Conservation (phyloP, 2,797 vertebrate genomes). For the Sebastes diploproa region DNA sequence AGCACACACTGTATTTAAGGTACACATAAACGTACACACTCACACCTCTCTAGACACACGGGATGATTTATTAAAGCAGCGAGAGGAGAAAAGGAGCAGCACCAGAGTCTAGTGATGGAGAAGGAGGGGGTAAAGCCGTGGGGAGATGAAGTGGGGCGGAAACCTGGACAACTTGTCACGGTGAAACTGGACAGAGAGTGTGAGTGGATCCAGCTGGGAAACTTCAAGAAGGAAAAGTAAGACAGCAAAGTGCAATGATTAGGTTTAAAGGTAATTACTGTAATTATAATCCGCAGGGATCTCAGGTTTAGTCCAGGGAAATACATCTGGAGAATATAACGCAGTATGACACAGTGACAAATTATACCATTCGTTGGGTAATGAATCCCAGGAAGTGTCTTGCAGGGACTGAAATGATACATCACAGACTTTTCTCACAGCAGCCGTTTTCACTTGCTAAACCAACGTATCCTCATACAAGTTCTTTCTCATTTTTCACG, state of each 20-base stretch:
- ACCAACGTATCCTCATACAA: background rate
- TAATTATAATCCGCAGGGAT: background rate
- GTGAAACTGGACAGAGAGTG: background rate
- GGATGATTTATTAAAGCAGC: slow-evolving; percentile 66
- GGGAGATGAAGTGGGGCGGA: slow-evolving; percentile 2
- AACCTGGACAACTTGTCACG: slow-evolving; percentile 7
- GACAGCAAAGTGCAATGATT: background rate
- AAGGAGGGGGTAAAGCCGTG: background rate
- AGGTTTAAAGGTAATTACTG: background rate
- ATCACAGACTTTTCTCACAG: background rate
- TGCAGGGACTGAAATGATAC: background rate
- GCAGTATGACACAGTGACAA: background rate
- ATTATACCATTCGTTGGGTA: background rate
- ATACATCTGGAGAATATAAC: background rate
- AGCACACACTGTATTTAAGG: slow-evolving; percentile 4
- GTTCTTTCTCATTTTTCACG: too few species aligned
- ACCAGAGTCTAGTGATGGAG: slow-evolving; percentile 21
- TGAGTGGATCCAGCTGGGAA: background rate
- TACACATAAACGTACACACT: background rate
- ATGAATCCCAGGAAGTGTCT: background rate
- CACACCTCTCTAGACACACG: slow-evolving; percentile 20
- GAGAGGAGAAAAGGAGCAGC: slow-evolving; percentile 23
- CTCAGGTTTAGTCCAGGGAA: background rate
- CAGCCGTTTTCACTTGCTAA: background rate
- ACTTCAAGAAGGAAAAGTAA: background rate